Evolutionary conservation across 1,140 invertebrate genomes (phyloP).

Genomic region (Micrasema longulum): DNA sequence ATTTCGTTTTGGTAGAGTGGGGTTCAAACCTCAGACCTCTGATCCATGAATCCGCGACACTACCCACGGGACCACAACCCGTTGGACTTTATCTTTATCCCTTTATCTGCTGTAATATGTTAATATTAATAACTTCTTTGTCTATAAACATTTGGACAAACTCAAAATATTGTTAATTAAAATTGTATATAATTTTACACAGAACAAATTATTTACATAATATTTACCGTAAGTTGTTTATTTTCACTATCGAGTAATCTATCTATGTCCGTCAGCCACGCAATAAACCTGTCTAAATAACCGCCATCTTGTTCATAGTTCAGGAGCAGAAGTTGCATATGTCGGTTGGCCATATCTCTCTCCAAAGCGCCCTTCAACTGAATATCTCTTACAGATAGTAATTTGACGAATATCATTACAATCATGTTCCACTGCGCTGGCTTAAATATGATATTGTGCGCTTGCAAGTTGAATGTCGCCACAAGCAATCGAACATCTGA

Average conservation of each 20-base stretch:
- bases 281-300: constrained; percentile 66
- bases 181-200: too few relatives aligned
- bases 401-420: constrained; percentile 67
- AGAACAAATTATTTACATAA: too few relatives aligned
- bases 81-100: too few relatives aligned
- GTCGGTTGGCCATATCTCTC: constrained; percentile 60
- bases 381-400: constrained; percentile 64
- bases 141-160: too few relatives aligned
- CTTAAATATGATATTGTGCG: constrained; percentile 72
- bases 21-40: too few relatives aligned
- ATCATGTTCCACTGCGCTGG: constrained; percentile 69
- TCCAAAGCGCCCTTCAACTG: constrained; percentile 59
- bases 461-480: constrained; percentile 70
- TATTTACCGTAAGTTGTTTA: constrained; percentile 24
- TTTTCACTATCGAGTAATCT: constrained; percentile 58
- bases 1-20: too few relatives aligned
- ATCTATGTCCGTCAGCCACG: constrained; percentile 67
- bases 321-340: constrained; percentile 66
- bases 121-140: too few relatives aligned
- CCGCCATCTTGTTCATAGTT: constrained; percentile 67
- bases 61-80: too few relatives aligned
- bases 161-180: too few relatives aligned
- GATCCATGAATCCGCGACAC: too few relatives aligned
- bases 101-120: too few relatives aligned
- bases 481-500: constrained; percentile 67